Percentiles rank a stretch among this genome's conserved stretches.
Conservation (phyloP, 2,113 vertebrate species). For the Haliaeetus leucogaster region DNA sequence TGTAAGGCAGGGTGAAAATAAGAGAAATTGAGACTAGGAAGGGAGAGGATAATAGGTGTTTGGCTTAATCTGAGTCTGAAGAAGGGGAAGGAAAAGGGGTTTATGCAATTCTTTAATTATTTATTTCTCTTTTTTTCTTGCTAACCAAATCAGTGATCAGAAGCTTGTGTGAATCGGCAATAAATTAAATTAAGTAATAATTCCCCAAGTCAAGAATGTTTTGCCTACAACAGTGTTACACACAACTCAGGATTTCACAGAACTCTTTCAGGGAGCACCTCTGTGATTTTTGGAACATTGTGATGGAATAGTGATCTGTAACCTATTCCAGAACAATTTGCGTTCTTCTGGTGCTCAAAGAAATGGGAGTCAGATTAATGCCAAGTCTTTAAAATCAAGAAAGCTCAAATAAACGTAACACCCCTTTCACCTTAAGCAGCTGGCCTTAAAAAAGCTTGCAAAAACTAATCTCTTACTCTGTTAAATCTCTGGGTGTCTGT, state of each 20-base stretch:
- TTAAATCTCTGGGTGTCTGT: background rate
- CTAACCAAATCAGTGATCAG: background rate
- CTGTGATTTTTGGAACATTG: background rate
- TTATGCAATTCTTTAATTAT: background rate
- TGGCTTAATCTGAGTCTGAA: background rate
- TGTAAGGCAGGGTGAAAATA: background rate
- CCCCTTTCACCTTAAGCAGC: background rate
- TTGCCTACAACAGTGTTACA: background rate
- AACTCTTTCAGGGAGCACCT: background rate
- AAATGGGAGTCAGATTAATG: background rate
- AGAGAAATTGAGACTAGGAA: background rate
- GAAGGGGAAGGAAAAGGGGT: background rate
- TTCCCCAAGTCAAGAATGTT: background rate
- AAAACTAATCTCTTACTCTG: background rate
- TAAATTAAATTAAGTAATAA: background rate
- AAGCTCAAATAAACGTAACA: background rate
- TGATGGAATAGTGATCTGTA: background rate
- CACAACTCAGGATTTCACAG: background rate
- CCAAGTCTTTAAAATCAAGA: background rate
- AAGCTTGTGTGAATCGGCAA: background rate
- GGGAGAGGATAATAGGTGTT: background rate
- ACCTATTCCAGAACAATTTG: background rate
- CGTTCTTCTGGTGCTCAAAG: background rate
- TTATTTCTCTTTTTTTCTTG: background rate
- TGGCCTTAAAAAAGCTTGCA: background rate